Evolutionary conservation across 2,797 vertebrate species (phyloP).

Genomic region (Eospalax fontanierii): DNA sequence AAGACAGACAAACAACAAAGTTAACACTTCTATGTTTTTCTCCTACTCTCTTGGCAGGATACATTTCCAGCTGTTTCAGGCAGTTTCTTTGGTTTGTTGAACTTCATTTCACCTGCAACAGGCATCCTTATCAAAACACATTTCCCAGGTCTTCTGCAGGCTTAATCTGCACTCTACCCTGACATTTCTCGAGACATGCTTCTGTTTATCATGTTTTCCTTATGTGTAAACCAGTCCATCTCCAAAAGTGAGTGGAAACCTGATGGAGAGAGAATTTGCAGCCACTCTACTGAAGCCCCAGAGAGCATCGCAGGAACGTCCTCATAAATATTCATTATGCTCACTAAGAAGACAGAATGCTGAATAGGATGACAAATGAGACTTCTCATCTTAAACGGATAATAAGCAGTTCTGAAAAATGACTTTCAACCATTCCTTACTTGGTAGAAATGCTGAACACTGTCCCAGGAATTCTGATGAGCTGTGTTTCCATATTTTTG

Average conservation of each 20-base stretch:
- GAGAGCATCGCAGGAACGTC: not conserved
- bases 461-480: not conserved
- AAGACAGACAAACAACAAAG: constrained; percentile 72
- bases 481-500: not conserved
- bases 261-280: constrained; percentile 10
- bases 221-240: not conserved
- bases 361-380: not conserved
- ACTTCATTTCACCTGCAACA: not conserved
- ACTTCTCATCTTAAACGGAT: not conserved
- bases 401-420: not conserved
- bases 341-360: constrained; percentile 7
- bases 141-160: not conserved
- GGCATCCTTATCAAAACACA: not conserved
- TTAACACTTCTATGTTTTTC: constrained; percentile 65
- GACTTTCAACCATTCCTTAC: not conserved
- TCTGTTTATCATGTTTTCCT: not conserved
- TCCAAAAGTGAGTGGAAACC: not conserved
- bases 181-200: not conserved
- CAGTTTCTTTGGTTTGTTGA: not conserved
- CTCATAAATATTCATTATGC: not conserved
- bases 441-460: not conserved
- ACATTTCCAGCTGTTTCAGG: constrained; percentile 23
- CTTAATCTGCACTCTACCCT: not conserved
- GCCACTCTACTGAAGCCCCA: not conserved
- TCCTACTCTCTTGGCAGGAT: constrained; percentile 58